Evolutionary conservation across 2,797 vertebrate genomes (phyloP).

Genomic region (Cirrhinus molitorella): DNA sequence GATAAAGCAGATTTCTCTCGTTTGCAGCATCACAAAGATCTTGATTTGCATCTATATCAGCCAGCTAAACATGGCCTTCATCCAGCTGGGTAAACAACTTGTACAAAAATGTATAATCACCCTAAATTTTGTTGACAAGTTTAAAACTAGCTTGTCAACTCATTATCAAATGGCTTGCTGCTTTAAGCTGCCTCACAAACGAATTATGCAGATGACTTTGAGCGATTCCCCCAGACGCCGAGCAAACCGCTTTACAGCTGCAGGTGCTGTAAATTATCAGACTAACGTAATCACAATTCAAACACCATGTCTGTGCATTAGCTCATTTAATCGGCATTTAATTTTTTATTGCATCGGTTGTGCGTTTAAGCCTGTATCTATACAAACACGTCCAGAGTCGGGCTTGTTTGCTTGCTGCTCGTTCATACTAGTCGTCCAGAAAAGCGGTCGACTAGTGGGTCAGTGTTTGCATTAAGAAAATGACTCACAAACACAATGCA

Average conservation of each 20-base stretch:
- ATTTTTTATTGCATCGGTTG: conserved; percentile 1
- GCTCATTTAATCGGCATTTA: background rate
- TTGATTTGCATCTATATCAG: conserved; percentile 23
- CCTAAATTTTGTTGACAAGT: conserved; percentile 37
- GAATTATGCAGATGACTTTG: conserved; percentile 46
- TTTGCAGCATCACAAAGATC: conserved; percentile 30
- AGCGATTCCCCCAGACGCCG: background rate
- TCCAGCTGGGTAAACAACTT: conserved; percentile 46
- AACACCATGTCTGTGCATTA: conserved; percentile 1
- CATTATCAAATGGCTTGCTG: conserved; percentile 42
- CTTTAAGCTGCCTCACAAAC: conserved; percentile 33
- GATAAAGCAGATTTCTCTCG: background rate
- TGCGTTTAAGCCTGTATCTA: background rate
- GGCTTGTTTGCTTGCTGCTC: background rate
- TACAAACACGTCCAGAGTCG: background rate
- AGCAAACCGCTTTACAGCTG: conserved; percentile 2
- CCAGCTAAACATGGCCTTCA: conserved; percentile 6
- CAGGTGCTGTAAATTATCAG: conserved; percentile 43
- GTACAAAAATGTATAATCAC: background rate
- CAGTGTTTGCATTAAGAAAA: background rate
- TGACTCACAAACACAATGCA: background rate
- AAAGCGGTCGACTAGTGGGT: background rate
- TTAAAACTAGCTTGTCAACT: conserved; percentile 46
- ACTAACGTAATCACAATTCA: conserved; percentile 16
- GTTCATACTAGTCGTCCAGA: background rate